Evolutionary conservation across 2,797 vertebrate species (phyloP).

Genomic region (Sciaenops ocellatus): DNA sequence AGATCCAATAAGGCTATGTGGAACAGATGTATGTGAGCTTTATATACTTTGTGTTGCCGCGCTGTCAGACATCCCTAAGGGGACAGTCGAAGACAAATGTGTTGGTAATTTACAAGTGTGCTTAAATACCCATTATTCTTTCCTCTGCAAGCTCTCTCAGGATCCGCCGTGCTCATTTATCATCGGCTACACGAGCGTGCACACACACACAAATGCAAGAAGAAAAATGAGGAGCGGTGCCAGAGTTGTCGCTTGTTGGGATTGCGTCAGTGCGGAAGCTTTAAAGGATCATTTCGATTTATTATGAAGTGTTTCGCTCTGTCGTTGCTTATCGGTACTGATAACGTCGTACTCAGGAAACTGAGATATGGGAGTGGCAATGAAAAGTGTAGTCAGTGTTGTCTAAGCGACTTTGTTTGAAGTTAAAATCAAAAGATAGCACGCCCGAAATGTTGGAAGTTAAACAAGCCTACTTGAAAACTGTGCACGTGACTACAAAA

Average conservation of each 20-base stretch:
- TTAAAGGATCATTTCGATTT: constrained; percentile 54
- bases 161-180: constrained; percentile 79
- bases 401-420: background rate
- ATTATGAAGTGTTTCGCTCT: constrained; percentile 23
- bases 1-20: constrained; percentile 74
- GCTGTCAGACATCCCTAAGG: constrained; percentile 75
- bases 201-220: constrained; percentile 53
- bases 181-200: constrained; percentile 68
- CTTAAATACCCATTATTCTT: constrained; percentile 87
- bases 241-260: constrained; percentile 42
- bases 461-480: background rate
- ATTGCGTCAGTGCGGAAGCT: constrained; percentile 58
- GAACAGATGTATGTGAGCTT: constrained; percentile 80
- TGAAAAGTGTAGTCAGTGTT: background rate
- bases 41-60: constrained; percentile 75
- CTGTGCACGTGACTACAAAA: background rate
- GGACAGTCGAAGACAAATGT: constrained; percentile 80
- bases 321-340: background rate
- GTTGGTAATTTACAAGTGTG: constrained; percentile 86
- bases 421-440: background rate
- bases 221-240: constrained; percentile 61
- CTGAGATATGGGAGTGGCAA: background rate
- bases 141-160: constrained; percentile 77
- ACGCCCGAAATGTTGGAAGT: background rate
- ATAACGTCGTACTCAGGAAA: background rate